These are phyloP conservation scores for Florisuga fusca DNA, from an alignment of 2,797 vertebrate genomes.

Conservation along the genomic window DNA sequence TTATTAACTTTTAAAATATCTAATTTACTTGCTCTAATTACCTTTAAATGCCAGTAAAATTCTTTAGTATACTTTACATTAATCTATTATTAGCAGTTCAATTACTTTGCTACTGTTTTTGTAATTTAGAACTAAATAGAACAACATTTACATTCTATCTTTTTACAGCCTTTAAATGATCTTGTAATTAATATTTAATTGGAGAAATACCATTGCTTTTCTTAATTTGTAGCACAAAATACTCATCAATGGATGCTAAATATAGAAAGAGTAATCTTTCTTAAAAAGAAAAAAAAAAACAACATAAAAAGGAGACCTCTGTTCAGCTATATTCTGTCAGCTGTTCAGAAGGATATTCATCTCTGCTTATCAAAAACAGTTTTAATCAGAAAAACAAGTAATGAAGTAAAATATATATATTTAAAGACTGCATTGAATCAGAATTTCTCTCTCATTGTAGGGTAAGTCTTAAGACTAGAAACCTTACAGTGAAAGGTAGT, in stretches of 20 bases:
- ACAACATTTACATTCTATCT: neutral
- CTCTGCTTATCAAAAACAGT: neutral
- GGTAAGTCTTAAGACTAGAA: neutral
- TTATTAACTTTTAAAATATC: conserved; percentile 26
- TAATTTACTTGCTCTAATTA: conserved; percentile 44
- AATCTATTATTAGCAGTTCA: conserved; percentile 47
- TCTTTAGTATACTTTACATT: conserved; percentile 6
- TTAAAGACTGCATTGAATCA: neutral
- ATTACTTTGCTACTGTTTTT: conserved; percentile 36
- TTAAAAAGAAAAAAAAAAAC: neutral
- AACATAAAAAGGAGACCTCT: neutral
- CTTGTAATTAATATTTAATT: conserved; percentile 22
- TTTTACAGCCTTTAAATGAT: neutral
- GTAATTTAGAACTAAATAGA: conserved; percentile 45
- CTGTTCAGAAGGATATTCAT: neutral
- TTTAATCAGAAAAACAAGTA: neutral
- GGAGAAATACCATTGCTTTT: neutral
- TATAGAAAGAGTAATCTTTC: neutral
- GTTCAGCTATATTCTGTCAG: neutral
- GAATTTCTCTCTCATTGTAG: neutral
- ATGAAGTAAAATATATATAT: neutral
- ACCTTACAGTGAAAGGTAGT: neutral
- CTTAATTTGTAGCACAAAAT: neutral
- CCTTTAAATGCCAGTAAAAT: conserved; percentile 47
- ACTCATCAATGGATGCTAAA: neutral